Evolutionary conservation across 92 coral and sea anemone genomes (phyloP).

Genomic region (Diadumene lineata): DNA sequence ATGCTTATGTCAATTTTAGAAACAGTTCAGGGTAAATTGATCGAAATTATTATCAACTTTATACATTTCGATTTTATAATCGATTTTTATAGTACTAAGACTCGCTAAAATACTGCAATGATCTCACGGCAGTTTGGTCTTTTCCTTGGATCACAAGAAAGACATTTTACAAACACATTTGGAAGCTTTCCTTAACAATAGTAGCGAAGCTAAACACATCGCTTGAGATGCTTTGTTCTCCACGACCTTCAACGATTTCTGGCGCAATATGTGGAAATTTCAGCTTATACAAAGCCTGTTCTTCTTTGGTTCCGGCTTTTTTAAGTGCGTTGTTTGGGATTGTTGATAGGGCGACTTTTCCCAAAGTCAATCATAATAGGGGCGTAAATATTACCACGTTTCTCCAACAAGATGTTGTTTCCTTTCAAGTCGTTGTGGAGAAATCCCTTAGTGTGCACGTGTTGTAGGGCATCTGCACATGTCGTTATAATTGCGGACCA

Average conservation of each 20-base stretch:
- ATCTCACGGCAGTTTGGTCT: no score
- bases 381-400: neutral
- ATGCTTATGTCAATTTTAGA: no score
- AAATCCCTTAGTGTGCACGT: constrained; percentile 25
- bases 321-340: constrained; percentile 14
- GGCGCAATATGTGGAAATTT: constrained; percentile 41
- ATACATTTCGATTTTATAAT: no score
- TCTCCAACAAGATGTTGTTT: constrained; percentile 13
- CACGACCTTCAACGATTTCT: constrained; percentile 26
- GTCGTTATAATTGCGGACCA: neutral
- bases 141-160: no score
- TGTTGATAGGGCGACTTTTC: constrained; percentile 5
- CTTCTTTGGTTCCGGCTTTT: neutral
- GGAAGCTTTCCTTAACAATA: no score
- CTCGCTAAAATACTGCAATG: no score
- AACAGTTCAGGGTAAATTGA: no score
- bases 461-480: neutral
- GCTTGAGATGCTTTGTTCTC: constrained; percentile 16
- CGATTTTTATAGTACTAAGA: no score
- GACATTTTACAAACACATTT: no score
- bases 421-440: constrained; percentile 29
- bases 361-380: constrained; percentile 35
- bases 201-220: constrained; percentile 33
- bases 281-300: constrained; percentile 10
- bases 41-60: no score